Percentiles rank a stretch among this genome's conserved stretches.
Conservation (phyloP, 1,140 invertebrate genomes). For the Diabrotica virgifera region DNA sequence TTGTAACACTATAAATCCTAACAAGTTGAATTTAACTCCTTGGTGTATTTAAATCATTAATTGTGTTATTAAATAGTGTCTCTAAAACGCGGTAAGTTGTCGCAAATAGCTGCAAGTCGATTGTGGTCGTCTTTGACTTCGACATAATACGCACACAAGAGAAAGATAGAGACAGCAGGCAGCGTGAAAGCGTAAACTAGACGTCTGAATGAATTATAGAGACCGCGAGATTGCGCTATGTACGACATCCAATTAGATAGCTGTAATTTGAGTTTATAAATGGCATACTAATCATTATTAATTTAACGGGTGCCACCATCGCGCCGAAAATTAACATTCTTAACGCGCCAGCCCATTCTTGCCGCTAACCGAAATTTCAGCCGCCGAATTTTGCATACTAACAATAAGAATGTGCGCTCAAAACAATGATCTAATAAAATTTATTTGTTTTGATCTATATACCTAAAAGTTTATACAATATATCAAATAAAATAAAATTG, state of each 20-base stretch:
- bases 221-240: slow-evolving; percentile 30
- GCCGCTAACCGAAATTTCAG: slow-evolving; percentile 10
- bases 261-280: slow-evolving; percentile 38
- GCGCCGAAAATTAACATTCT: slow-evolving; percentile 27
- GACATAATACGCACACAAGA: background rate
- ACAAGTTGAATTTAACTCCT: too few species aligned
- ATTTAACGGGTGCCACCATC: slow-evolving; percentile 28
- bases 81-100: too few species aligned
- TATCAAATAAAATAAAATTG: too few species aligned
- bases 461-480: too few species aligned
- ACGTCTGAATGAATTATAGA: slow-evolving; percentile 29
- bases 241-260: slow-evolving; percentile 36
- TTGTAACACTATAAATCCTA: too few species aligned
- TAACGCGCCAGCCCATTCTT: slow-evolving; percentile 11
- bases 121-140: slow-evolving; percentile 3
- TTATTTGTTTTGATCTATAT: too few species aligned
- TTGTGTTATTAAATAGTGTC: too few species aligned
- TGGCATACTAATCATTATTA: slow-evolving; percentile 39
- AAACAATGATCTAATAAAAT: too few species aligned
- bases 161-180: background rate
- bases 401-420: too few species aligned
- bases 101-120: background rate
- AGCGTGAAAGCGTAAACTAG: background rate
- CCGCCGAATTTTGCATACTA: background rate
- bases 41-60: too few species aligned